Base-by-base conservation (phyloP, 2,888 invertebrate species). In the Aphidius colemani region DNA sequence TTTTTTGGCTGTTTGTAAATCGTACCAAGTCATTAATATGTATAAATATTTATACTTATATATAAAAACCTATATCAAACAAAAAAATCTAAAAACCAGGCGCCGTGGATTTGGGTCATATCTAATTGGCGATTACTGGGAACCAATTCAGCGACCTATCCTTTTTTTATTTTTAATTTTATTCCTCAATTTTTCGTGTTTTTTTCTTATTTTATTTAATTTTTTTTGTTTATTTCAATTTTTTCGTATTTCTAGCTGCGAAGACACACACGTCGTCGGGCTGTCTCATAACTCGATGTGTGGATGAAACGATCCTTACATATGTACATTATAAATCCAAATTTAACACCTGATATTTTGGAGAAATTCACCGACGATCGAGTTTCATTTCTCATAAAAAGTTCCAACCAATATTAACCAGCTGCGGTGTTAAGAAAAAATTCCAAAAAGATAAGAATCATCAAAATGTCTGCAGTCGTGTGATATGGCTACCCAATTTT, bases 401-500 rank as follows among this genome's bases (percentile, higher is more conserved):
- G 48, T 46, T 45, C 46, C 58, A 53, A 44, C 63, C 63, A 55
- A 64, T 59, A 30, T 64, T 64, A n/a, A 51, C 59, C 59, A 48
- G 39, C 30, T 55, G 56, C 58, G 60, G 64, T 64, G 64, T 60
- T 60, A 64, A 64, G 59, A 64, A 55, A 18, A 39, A 57, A 57
- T 48, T 48, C 13, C 48, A 48, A 13, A 48, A 51, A 51, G 45
- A 56, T 30, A 57, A 45, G 18, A 46, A 57, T 58, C 59, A 64
- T 66, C 65, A 67, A 68, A 66, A 66, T 67, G 65, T 64, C 64
- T 53, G 50, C 53, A 65, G 53, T n/a, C 57, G 30, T 30, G 30
- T 66, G 67, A 67, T 67, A 70, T 63, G 63, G 69, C 63, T 65
- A 66, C 65, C 64, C 67, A 67, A 65, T 67, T 67, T 60, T 67